A percentile compares a stretch with the other conserved stretches of the same genome.
Evolutionary conservation across 1,140 invertebrate genomes (phyloP).

Genomic region (Pseudobourletiella spinata): DNA sequence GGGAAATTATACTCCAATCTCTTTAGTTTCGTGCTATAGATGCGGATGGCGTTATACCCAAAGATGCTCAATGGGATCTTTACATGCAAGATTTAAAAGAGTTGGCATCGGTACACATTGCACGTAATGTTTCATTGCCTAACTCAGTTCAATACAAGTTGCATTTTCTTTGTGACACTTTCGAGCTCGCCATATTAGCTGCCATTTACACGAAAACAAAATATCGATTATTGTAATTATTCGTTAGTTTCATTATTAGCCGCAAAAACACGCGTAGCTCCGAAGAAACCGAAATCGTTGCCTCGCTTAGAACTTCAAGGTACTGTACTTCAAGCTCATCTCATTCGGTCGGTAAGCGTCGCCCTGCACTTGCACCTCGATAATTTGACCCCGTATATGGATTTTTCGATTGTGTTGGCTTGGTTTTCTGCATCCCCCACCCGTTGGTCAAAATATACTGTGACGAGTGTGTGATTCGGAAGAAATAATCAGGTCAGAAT

Average conservation of each 20-base stretch:
- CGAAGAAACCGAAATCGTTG: conserved; percentile 29
- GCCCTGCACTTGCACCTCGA: not conserved
- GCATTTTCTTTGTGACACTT: conserved; percentile 6
- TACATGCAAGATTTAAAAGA: conserved; percentile 8
- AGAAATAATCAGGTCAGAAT: too few species aligned
- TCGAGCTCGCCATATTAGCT: not conserved
- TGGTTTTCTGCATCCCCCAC: conserved; percentile 36
- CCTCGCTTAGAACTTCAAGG: conserved; percentile 38
- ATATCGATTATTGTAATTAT: not conserved
- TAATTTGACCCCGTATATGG: conserved; percentile 36
- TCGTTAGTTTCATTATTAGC: not conserved
- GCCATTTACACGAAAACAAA: not conserved
- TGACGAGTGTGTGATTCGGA: too few species aligned
- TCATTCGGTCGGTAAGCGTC: not conserved
- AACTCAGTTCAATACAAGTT: not conserved
- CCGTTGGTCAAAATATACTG: conserved; percentile 40
- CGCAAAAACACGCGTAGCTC: conserved; percentile 36
- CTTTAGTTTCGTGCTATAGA: conserved; percentile 14
- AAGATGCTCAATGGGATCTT: conserved; percentile 23
- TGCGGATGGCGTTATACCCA: conserved; percentile 25
- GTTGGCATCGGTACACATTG: not conserved
- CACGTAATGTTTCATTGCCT: not conserved
- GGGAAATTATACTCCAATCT: conserved; percentile 28
- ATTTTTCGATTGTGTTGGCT: conserved; percentile 39
- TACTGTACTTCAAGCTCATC: conserved; percentile 36